Base-by-base conservation (phyloP, 2,797 vertebrate species). In the Threskiornis aethiopicus region DNA sequence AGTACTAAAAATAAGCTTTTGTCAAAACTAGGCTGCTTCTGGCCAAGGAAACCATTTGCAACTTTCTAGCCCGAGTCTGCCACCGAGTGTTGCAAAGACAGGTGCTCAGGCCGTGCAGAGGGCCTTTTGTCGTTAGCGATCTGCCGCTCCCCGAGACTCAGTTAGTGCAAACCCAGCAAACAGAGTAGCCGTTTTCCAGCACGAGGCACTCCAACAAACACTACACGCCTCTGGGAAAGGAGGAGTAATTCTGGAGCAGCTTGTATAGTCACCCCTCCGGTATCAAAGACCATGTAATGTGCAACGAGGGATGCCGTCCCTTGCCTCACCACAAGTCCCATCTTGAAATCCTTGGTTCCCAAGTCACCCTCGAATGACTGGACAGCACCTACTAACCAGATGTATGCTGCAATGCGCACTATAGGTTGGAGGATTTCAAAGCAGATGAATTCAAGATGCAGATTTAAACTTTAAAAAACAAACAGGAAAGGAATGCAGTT, bases 401-500 rank as follows among this genome's bases (percentile, higher is more conserved):
- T 54, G 81, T 41, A 87, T 35, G 87, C 90, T 91, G 94, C 86
- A 84, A 85, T 13, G 69, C 11, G 0, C 69, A 12, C 77, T 67
- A 35, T 4, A 59, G 42, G 67, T 49, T 59, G 86, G 90, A 96
- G 65, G 62, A 69, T 93, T 97, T 97, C 77, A 79, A 93, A 96
- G 72, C 2, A 1, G 93, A 96, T 84, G 75, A 95, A 86, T 80
- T 86, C 62, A 72, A 95, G 86, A 96, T 82, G 83, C n/a, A 18
- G 78, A 59, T 72, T 80, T 86, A 55, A 87, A 89, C 65, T 90
- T 96, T 22, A 75, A 91, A 89, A 96, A 93, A 59, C n/a, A 58
- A 94, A 82, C 49, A 93, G 91, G 91, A 90, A 96, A 97, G 89
- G 86, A 96, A 97, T n/a, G 92, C 95, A 95, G 89, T 87, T 96